Base-by-base conservation (phyloP, 2,888 invertebrate genomes). In the Tetheella fluctuosa region DNA sequence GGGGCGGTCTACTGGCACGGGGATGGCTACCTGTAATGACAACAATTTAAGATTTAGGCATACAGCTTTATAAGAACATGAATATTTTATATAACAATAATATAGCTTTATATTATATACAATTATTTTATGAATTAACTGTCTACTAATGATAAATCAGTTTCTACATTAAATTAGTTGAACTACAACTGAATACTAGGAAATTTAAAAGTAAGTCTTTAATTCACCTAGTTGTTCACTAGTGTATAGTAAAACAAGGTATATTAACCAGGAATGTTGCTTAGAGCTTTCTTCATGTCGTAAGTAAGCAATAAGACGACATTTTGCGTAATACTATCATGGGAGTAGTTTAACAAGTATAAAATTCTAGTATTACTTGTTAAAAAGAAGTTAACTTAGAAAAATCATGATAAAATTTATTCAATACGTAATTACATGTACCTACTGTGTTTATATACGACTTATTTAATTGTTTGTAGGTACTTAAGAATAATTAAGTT, bases 1-100 rank as follows among this genome's bases (percentile, higher is more conserved):
- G 61, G 94, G 93, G 61, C 94, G 82, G 88, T 94, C 89, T 60
- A 94, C 89, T 23, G 93, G 88, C 20, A 87, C 84, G 4, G 93
- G 88, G 30, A 94, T 88, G 59, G 91, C 89, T 0, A 93, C 93
- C 93, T 93, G 81, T 3, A 79, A 74, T 54, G 1, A 60, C 30
- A 39, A 28, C 3, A 30, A 30, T 28, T 6, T 28, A 7, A 28
- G 7, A 28, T 28, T 28, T n/a, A n/a, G n/a, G n/a, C n/a, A n/a
- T n/a, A n/a, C n/a, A n/a, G n/a, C n/a, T n/a, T n/a, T n/a, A n/a
- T n/a, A n/a, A n/a, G n/a, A n/a, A n/a, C n/a, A n/a, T n/a, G n/a
- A n/a, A n/a, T n/a, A n/a, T n/a, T n/a, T n/a, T n/a, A n/a, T n/a
- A n/a, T n/a, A n/a, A n/a, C n/a, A n/a, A n/a, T n/a, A n/a, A n/a